These are phyloP conservation scores for Ophioninae sp. DNA, from an alignment of 2,888 invertebrate genomes.

Conservation along the genomic window DNA sequence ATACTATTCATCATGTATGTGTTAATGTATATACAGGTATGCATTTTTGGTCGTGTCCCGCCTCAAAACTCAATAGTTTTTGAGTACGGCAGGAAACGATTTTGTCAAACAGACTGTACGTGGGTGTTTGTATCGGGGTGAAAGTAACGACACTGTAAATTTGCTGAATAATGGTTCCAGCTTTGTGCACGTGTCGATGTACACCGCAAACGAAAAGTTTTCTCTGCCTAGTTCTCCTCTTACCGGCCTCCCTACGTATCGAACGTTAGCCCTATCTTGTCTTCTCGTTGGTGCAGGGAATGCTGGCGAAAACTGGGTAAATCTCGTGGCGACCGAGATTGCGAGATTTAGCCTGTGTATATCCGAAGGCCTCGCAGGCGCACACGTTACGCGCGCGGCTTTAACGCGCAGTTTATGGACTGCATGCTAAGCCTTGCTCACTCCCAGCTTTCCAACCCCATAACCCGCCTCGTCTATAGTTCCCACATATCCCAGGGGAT, in stretches of 20 bases:
- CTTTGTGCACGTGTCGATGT: constrained; percentile 69
- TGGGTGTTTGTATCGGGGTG: neutral
- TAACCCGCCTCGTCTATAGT: neutral
- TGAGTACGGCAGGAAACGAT: too few relatives aligned
- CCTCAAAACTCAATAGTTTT: too few relatives aligned
- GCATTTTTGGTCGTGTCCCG: too few relatives aligned
- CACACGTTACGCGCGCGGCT: constrained; percentile 59
- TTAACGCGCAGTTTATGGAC: constrained; percentile 67
- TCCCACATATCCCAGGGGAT: neutral
- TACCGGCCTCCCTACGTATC: neutral
- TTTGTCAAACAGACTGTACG: neutral
- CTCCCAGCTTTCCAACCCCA: constrained; percentile 18
- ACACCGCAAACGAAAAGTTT: constrained; percentile 2
- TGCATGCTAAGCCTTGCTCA: constrained; percentile 62
- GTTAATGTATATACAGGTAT: too few relatives aligned
- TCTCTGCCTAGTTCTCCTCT: constrained; percentile 8
- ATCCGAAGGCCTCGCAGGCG: constrained; percentile 57
- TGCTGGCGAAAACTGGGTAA: constrained; percentile 37
- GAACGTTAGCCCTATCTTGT: constrained; percentile 34
- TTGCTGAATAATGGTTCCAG: constrained; percentile 65
- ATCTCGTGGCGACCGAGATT: constrained; percentile 38
- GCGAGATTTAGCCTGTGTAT: constrained; percentile 62
- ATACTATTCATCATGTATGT: too few relatives aligned
- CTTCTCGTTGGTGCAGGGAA: constrained; percentile 36
- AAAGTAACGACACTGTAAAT: constrained; percentile 59